Conservation (phyloP, 2,888 invertebrate species). For the Ennomos erosarius region DNA sequence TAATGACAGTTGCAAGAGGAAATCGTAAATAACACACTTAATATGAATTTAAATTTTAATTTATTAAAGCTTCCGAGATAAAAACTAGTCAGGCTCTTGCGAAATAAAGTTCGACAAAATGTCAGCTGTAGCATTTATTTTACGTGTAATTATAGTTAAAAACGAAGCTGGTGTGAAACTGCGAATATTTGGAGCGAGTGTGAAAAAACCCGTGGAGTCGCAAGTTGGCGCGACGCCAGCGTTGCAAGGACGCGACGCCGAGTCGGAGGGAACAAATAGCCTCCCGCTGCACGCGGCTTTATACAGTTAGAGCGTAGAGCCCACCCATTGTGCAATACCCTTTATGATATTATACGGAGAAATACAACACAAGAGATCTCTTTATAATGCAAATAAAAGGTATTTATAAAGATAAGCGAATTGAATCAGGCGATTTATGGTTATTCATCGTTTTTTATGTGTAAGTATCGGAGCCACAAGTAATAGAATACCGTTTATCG, state of each 20-base stretch:
- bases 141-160: not conserved
- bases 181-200: slow-evolving; percentile 1
- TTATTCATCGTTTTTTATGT: not conserved
- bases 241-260: not conserved
- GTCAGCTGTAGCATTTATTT: slow-evolving; percentile 1
- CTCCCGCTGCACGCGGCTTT: slow-evolving; percentile 11
- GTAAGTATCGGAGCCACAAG: too few relatives aligned
- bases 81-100: slow-evolving; percentile 10
- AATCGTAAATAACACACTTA: slow-evolving; percentile 20
- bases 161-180: slow-evolving; percentile 6
- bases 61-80: slow-evolving; percentile 7
- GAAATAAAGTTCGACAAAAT: slow-evolving; percentile 12
- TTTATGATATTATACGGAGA: slow-evolving; percentile 1
- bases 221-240: slow-evolving; percentile 5
- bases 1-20: slow-evolving; percentile 13
- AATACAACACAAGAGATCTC: not conserved
- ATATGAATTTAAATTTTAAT: slow-evolving; percentile 16
- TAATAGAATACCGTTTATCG: too few relatives aligned
- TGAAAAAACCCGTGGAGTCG: slow-evolving; percentile 9
- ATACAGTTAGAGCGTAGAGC: slow-evolving; percentile 13
- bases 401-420: not conserved
- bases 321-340: slow-evolving; percentile 2
- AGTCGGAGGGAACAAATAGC: slow-evolving; percentile 14
- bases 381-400: too few relatives aligned
- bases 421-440: not conserved